Evolutionary conservation across 2,797 vertebrate genomes (phyloP), one percentile per base, ranked within the genome.

Genomic region (Cyprinella venusta): DNA sequence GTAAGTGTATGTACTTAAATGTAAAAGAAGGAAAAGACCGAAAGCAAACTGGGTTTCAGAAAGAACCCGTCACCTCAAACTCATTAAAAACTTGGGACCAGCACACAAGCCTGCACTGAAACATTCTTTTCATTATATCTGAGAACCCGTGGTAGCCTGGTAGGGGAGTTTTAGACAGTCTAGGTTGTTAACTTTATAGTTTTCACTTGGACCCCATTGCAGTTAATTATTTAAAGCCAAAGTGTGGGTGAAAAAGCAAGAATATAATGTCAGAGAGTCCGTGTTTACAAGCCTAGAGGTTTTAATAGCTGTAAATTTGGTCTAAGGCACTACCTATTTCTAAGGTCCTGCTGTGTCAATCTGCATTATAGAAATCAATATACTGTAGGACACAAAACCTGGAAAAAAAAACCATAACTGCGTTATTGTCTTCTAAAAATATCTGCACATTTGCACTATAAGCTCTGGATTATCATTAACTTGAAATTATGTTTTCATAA

Each of bases 211-310:
- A 86, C 67, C 52, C 79, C 65, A 84, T 87, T 84, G 86, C 56
- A 86, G 89, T 91, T 79, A 88, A 90, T 92, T 91, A 92, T 92
- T 92, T 86, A 91, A 88, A 88, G 52, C 67, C 45, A 85, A 87
- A 85, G 77, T 80, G 83, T 82, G 84, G 21, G 68, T 87, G 84
- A 80, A 80, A 81, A 71, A 80, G 77, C 18, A 77, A 70, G 77
- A 86, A 81, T 68, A 82, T 84, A 83, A 81, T 72, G 63, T 70
- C 70, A 50, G 84, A 86, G 38, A 26, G 45, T 42, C 48, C 79
- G 61, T 69, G 70, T 84, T 86, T 84, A 75, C 74, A 82, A 78
- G 79, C 64, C 74, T 83, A 80, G 74, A 82, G 76, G 77, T 76
- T 79, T 84, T 76, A 84, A 84, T 54, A 78, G 63, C 83, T 64